These are phyloP conservation scores for Leucoraja ocellata DNA, from an alignment of 2,797 vertebrate species.

Conservation along the genomic window DNA sequence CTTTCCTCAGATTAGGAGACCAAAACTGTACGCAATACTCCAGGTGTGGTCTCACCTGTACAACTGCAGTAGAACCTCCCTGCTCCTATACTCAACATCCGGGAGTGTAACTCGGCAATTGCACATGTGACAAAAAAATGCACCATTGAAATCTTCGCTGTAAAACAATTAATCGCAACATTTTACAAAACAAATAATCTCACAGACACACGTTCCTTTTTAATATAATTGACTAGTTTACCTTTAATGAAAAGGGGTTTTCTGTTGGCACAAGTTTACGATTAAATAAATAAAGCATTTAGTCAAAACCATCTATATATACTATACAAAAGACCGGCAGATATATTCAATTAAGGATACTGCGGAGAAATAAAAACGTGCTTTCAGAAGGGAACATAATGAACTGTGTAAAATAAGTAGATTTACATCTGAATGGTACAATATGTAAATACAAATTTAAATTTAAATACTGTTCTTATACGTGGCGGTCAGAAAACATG, in stretches of 20 bases:
- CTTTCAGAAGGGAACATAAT: conserved; percentile 42
- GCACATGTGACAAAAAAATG: too few relatives aligned
- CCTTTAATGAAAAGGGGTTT: conserved; percentile 67
- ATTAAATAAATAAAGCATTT: conserved; percentile 76
- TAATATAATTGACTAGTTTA: conserved; percentile 53
- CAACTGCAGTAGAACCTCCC: too few relatives aligned
- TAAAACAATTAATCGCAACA: too few relatives aligned
- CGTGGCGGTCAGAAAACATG: conserved; percentile 47
- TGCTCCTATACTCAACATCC: too few relatives aligned
- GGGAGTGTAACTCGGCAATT: too few relatives aligned
- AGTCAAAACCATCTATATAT: conserved; percentile 69
- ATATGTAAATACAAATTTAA: conserved; percentile 53
- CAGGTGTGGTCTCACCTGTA: too few relatives aligned
- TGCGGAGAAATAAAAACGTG: conserved; percentile 42
- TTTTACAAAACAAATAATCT: not conserved
- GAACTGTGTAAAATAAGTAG: conserved; percentile 48
- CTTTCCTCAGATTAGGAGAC: too few relatives aligned
- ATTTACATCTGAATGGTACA: conserved; percentile 52
- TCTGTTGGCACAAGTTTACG: conserved; percentile 73
- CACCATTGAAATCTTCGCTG: too few relatives aligned
- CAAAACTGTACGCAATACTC: too few relatives aligned
- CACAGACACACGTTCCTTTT: conserved; percentile 13
- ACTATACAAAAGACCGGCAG: conserved; percentile 63
- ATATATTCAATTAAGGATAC: conserved; percentile 45
- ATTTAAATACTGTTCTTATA: conserved; percentile 48